Conservation (phyloP, 2,113 vertebrate genomes). For the Nothobranchius kuhntae region DNA sequence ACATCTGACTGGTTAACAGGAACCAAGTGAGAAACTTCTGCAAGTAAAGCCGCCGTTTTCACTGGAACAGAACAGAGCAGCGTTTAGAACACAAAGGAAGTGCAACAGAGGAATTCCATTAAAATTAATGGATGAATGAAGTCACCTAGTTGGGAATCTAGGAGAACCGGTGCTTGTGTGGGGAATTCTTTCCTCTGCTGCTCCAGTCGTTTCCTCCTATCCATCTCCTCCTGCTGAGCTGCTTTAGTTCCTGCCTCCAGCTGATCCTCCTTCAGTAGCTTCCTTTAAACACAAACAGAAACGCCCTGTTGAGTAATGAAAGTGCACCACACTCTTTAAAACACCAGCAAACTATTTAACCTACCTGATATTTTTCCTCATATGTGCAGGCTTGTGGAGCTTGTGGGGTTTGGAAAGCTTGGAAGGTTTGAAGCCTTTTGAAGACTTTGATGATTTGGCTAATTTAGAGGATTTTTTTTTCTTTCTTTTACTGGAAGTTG, state of each 20-base stretch:
- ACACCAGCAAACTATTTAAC: neutral
- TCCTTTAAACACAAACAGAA: constrained; percentile 76
- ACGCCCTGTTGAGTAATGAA: neutral
- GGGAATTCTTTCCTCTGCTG: constrained; percentile 95
- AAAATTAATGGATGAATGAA: neutral
- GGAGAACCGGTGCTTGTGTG: constrained; percentile 69
- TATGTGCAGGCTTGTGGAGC: constrained; percentile 80
- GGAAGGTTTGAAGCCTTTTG: constrained; percentile 75
- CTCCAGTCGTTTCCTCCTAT: constrained; percentile 92
- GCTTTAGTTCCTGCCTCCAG: constrained; percentile 96
- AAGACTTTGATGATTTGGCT: constrained; percentile 68
- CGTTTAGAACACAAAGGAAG: neutral
- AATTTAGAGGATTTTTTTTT: constrained; percentile 81
- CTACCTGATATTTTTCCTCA: constrained; percentile 98
- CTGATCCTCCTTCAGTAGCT: constrained; percentile 94
- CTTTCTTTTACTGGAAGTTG: constrained; percentile 83
- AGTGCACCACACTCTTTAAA: neutral
- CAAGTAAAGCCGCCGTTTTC: constrained; percentile 83
- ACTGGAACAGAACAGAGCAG: constrained; percentile 59
- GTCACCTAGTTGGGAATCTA: constrained; percentile 67
- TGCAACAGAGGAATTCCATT: neutral
- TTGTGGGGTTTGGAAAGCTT: constrained; percentile 89
- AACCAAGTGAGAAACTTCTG: constrained; percentile 84
- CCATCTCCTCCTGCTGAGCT: constrained; percentile 96
- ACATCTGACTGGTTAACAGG: constrained; percentile 88